These are phyloP conservation scores for Lasioglossum morio DNA, from an alignment of 2,888 invertebrate genomes.

Conservation along the genomic window DNA sequence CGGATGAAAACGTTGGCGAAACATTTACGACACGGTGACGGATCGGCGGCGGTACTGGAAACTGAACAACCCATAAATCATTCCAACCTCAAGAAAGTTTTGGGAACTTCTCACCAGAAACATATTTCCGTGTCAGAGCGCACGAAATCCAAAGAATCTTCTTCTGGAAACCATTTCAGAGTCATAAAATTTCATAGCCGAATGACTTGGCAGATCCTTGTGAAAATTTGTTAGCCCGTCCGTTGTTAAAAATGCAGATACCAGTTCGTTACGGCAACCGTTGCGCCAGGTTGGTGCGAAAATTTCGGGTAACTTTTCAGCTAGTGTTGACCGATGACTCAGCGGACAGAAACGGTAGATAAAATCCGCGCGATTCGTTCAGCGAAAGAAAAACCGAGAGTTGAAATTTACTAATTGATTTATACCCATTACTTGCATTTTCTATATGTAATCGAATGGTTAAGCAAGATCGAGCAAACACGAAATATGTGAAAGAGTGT, in stretches of 20 bases:
- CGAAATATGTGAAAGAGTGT: not conserved
- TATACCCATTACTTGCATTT: not conserved
- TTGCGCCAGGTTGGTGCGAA: not conserved
- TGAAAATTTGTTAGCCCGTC: not conserved
- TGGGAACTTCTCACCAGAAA: not conserved
- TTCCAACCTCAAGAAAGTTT: too few species aligned
- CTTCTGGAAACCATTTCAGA: not conserved
- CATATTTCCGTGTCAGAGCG: not conserved
- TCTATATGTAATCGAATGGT: not conserved
- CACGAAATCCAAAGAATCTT: not conserved
- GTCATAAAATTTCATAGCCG: not conserved
- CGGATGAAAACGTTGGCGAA: constrained; percentile 28
- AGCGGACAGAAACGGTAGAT: not conserved
- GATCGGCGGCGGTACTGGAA: constrained; percentile 60
- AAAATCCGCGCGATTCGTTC: not conserved
- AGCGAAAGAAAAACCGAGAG: not conserved
- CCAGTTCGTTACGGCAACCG: not conserved
- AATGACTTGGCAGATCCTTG: not conserved
- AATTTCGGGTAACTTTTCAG: not conserved
- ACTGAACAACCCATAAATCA: constrained; percentile 39
- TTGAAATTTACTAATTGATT: not conserved
- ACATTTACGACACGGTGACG: constrained; percentile 53
- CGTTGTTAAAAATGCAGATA: not conserved
- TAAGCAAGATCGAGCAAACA: not conserved
- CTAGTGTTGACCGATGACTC: not conserved